Conservation (phyloP, 1,140 invertebrate species). For the Marisa cornuarietis region DNA sequence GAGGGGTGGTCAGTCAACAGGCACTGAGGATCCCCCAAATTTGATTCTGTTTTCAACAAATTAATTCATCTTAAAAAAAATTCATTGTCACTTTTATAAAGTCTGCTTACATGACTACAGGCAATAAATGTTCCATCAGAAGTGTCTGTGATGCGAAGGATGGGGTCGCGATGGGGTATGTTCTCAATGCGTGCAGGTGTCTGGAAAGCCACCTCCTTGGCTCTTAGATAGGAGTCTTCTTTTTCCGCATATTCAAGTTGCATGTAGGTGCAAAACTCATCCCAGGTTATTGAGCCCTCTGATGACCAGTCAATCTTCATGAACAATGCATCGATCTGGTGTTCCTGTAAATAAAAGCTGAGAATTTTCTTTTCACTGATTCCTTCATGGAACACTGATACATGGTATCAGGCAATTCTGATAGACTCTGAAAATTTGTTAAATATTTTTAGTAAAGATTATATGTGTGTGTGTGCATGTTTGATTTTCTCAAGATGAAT, state of each 20-base stretch:
- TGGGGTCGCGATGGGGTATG: constrained; percentile 60
- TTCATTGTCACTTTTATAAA: too few relatives aligned
- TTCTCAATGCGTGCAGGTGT: constrained; percentile 61
- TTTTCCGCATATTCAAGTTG: constrained; percentile 66
- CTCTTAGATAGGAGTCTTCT: constrained; percentile 62
- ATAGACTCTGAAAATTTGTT: background rate
- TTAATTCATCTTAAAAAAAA: too few relatives aligned
- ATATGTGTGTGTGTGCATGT: background rate
- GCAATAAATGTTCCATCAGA: constrained; percentile 62
- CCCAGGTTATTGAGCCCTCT: constrained; percentile 63
- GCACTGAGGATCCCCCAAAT: too few relatives aligned
- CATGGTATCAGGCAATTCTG: background rate
- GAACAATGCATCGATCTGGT: constrained; percentile 64
- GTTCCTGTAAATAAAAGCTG: constrained; percentile 47
- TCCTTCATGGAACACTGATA: background rate
- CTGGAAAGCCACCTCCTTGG: constrained; percentile 62
- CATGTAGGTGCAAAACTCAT: constrained; percentile 68
- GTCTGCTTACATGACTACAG: constrained; percentile 54
- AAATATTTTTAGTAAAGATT: background rate
- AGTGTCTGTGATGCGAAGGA: constrained; percentile 60
- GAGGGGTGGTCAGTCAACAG: too few relatives aligned
- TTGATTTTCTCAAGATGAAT: background rate
- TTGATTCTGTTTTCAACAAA: too few relatives aligned
- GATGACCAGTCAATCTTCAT: constrained; percentile 67
- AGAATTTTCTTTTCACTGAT: background rate